phyloP scores from a whole-genome alignment of 1,140 invertebrate genomes.

The Potamilus streckersoni region DNA sequence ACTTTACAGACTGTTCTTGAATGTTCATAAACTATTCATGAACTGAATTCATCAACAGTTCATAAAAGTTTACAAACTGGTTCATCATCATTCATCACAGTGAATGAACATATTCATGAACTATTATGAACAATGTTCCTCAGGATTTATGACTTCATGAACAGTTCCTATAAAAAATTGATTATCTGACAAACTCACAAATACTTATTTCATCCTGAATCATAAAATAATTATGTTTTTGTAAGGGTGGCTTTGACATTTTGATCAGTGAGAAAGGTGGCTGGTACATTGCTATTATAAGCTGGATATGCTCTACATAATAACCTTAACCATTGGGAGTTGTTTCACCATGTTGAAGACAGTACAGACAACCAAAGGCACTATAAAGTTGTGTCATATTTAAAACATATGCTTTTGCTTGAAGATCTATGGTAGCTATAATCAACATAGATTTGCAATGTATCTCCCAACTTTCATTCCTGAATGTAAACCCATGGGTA shows the following conservation, averaged over 20 bases:
- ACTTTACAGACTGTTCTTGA: no score
- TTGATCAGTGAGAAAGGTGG: neutral
- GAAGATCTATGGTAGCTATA: neutral
- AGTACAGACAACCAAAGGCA: slow-evolving; percentile 6
- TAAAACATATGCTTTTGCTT: slow-evolving; percentile 6
- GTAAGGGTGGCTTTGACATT: neutral
- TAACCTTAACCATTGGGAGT: slow-evolving; percentile 1
- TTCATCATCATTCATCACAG: no score
- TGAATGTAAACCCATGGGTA: neutral
- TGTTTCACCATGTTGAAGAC: slow-evolving; percentile 4
- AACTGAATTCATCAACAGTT: no score
- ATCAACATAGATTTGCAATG: neutral
- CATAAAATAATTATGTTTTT: no score
- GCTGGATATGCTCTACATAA: slow-evolving; percentile 7
- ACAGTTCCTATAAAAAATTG: no score
- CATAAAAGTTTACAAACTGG: no score
- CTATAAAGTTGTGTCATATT: slow-evolving; percentile 9
- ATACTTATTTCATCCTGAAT: no score
- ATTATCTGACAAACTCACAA: no score
- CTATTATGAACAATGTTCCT: no score
- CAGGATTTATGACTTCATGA: no score
- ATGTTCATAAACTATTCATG: no score
- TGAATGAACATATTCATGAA: no score
- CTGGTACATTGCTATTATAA: neutral
- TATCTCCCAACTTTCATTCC: neutral